Evolutionary conservation across 2,888 invertebrate genomes (phyloP), one percentile per base, ranked within the genome.

Genomic region (Heliconius hortense): DNA sequence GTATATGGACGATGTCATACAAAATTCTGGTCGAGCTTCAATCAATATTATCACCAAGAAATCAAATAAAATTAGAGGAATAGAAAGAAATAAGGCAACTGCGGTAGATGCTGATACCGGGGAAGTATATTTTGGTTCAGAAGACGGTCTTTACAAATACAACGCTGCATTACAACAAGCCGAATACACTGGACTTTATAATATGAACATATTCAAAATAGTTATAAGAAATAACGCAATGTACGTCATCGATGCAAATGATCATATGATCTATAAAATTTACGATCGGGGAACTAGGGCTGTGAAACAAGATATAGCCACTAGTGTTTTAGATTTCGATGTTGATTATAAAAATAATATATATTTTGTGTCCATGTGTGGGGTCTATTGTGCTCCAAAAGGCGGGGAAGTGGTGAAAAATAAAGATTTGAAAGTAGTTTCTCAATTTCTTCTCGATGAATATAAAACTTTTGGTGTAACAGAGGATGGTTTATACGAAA

Each of bases 41-140:
- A 79, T 93, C 0, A 93, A 93, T 79, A 80, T 90, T 2, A 81
- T 90, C 5, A 92, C 91, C 0, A 93, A 91, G 82, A 79, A 87
- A 76, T 72, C 86, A 0, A 82, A 66, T 67, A 92, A 89, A 85
- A 87, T 93, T 4, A 81, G 84, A 72, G 91, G 92, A 0, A 91
- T 93, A 24, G 79, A 83, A 71, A 89, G 84, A 67, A 93, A 93
- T 74, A 93, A 91, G 81, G 93, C 93, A 0, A 88, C 89, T 24
- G 92, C 90, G 0, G 88, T 93, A 0, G 92, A 93, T 74, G 1
- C 81, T 0, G 92, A 91, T 0, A 86, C 88, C 0, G 86, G 93
- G 1, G 90, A 92, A 18, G 90, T 93, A 0, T 93, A 92, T 76
- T 93, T 93, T 75, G 93, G 93, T 18, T 89, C 92, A 1, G 90